Base-by-base conservation (phyloP, 2,113 vertebrate species). In the Azemiops feae region DNA sequence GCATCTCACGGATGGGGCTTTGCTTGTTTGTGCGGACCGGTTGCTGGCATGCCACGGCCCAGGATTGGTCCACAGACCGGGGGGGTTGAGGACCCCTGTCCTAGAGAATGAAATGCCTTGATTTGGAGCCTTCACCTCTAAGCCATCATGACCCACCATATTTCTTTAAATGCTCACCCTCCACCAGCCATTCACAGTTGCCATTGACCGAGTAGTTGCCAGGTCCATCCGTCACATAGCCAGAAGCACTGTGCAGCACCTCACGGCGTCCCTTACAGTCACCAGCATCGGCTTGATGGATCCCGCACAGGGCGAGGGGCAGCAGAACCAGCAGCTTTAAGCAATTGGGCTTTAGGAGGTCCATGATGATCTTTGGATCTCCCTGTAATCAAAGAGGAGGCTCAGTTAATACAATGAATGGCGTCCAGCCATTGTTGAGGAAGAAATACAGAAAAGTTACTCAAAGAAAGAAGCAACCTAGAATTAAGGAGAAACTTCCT, bases 121-220 rank as follows among this genome's bases (percentile, higher is more conserved):
- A 8, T 50, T 50, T 50, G 47, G 8, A 50, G 47, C 8, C 47
- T 50, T 9, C 47, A 50, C 1, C 47, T 50, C 47, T 50, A 50
- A 50, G 47, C 47, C 47, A 50, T 50, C 47, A 94, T 87, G 92
- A 74, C 47, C 50, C 60, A 30, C 27, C 39, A 3, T 39, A 39
- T 7, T 4, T 93, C 88, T 87, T 81, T 1, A 58, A 58, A 60
- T 89, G 89, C 97, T 96, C 97, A 99, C 99, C 99, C 97, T 98
- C 98, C 86, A 99, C 98, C n/a, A 99, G 98, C 99, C 99, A 99
- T 94, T 99, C 99, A 95, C 99, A 99, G 97, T 99, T 98, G 89
- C 99, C 98, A 91, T 99, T 99, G 94, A 99, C 99, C 5, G 98
- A 99, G 97, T 99, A 99, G 96, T 99, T 99, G 94, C 98, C 98